These are phyloP conservation scores for Syngnathus rostellatus DNA, from an alignment of 2,797 vertebrate species.

Conservation along the genomic window DNA sequence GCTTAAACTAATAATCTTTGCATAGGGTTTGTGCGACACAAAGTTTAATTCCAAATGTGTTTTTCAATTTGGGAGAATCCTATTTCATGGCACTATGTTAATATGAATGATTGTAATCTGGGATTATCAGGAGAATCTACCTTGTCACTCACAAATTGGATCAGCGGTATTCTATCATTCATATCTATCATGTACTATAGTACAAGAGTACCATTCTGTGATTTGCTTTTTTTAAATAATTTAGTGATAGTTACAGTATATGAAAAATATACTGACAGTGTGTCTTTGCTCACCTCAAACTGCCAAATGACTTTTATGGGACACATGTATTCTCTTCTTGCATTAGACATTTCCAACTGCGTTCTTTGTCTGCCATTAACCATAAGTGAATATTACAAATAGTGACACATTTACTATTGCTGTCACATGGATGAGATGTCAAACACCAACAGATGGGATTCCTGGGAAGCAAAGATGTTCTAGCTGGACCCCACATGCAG, in stretches of 20 bases:
- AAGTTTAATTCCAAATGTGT: not conserved
- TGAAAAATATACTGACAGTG: constrained; percentile 2
- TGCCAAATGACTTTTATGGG: constrained; percentile 29
- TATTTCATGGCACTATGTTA: not conserved
- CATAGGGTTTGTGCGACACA: no score
- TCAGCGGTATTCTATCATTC: no score
- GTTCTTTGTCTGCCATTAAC: constrained; percentile 9
- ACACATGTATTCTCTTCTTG: constrained; percentile 18
- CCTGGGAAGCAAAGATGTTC: constrained; percentile 10
- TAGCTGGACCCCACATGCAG: constrained; percentile 33
- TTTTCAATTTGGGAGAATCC: not conserved
- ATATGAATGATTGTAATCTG: not conserved
- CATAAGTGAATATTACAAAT: constrained; percentile 24
- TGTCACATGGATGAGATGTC: constrained; percentile 19
- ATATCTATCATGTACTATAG: no score
- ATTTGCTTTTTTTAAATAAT: not conserved
- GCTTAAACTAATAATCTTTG: not conserved
- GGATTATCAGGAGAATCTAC: not conserved
- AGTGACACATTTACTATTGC: constrained; percentile 21
- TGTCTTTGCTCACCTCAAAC: not conserved
- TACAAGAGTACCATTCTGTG: not conserved
- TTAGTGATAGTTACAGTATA: not conserved
- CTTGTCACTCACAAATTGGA: no score
- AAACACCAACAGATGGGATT: constrained; percentile 31
- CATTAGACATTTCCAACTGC: constrained; percentile 5